Base-by-base conservation (phyloP, 2,888 invertebrate genomes). In the Thereva nobilitata region DNA sequence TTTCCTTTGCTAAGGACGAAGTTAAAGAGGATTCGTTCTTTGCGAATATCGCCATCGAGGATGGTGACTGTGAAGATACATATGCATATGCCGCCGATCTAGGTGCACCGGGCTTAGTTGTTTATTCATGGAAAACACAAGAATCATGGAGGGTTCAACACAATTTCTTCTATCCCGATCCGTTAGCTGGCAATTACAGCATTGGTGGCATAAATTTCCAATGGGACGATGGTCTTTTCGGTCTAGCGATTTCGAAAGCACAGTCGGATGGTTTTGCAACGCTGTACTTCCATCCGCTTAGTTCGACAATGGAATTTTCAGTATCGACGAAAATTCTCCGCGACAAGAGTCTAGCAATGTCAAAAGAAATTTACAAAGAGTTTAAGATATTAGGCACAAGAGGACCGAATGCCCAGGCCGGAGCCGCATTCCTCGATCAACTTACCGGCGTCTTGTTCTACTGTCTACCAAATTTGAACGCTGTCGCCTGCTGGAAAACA, bases 181-280 rank as follows among this genome's bases (percentile, higher is more conserved):
- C 91, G 0, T 74, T 88, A 70, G 86, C 89, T 23, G 89, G 90
- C 9, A 88, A 89, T 66, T 90, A 87, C 74, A 89, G 85, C 71
- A 88, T 91, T 0, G 86, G 86, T 69, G 89, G 89, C 2, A 83
- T 85, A 10, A 84, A 84, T 68, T 91, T 91, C 75, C 87, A 86
- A 70, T 92, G 91, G 91, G 86, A 86, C 3, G 92, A 92, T 75
- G 91, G 89, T 0, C 77, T 93, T 1, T 92, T 91, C 71, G 92
- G 92, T 0, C 76, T 92, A 70, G 88, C 89, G 0, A 75, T 92
- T 8, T 86, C 89, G 0, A 86, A 86, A 5, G 84, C 87, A 0
- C 85, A 85, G 64, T 73, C 83, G 0, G 86, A 89, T 64, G 89
- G 89, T 40, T 89, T 80, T 76, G 87, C 90, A 67, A 89, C 88